These are phyloP conservation scores for Cygnus buccinator DNA, from an alignment of 2,113 vertebrate species.

Conservation along the genomic window DNA sequence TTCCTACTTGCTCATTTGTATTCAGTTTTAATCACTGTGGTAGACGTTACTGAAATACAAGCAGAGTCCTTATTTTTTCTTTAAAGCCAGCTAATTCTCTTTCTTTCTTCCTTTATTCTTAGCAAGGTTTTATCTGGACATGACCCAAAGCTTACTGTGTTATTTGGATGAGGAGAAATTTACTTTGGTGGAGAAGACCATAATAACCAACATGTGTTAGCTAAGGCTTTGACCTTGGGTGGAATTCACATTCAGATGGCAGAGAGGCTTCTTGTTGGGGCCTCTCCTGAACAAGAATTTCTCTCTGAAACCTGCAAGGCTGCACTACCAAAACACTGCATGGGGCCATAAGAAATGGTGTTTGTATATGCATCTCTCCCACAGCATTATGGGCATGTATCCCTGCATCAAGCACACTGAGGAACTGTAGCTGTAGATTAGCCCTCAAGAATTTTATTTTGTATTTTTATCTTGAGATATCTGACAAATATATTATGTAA, in stretches of 20 bases:
- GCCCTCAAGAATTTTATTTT: conserved; percentile 45
- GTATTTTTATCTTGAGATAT: conserved; percentile 56
- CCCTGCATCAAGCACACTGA: conserved; percentile 26
- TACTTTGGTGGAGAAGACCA: background rate
- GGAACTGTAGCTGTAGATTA: conserved; percentile 17
- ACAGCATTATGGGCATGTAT: conserved; percentile 45
- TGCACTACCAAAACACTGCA: conserved; percentile 38
- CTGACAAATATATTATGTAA: conserved; percentile 47
- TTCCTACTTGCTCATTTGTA: conserved; percentile 18
- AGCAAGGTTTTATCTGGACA: background rate
- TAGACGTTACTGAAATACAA: background rate
- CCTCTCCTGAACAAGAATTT: background rate
- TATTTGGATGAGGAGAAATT: conserved; percentile 6
- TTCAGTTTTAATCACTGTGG: conserved; percentile 35
- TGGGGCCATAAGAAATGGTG: conserved; percentile 29
- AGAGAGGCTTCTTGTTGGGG: background rate
- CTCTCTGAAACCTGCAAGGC: background rate
- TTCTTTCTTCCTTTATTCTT: background rate
- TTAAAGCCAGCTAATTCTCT: background rate
- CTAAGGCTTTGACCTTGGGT: background rate
- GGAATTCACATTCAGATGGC: background rate
- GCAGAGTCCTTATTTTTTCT: background rate
- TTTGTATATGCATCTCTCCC: conserved; percentile 41
- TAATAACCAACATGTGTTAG: background rate
- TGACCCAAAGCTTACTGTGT: background rate